Evolutionary conservation across 1,140 invertebrate genomes (phyloP), one percentile per base, ranked within the genome.

Genomic region (Polyergus mexicanus): DNA sequence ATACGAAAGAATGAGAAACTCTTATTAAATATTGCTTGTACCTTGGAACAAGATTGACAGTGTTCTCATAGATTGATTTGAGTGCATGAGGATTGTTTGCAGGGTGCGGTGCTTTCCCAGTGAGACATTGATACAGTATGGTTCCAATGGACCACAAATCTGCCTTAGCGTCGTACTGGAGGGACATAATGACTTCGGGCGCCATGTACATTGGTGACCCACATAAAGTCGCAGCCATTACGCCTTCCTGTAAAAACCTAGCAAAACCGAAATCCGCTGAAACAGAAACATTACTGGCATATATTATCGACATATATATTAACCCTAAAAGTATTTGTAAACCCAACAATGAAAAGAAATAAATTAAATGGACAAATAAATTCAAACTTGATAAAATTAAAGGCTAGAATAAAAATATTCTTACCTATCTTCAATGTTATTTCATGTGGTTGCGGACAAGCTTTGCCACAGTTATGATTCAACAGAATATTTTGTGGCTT

Each of bases 131-230:
- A 95, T 99, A 99, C 58, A 99, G 98, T 89, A 99, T 99, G 8
- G 99, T 99, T 68, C 99, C 99, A 86, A 99, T 96, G 86, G 98
- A 99, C 99, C 99, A 99, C 78, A 99, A 96, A 95, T 99, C 99
- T 60, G 99, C 99, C 96, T 99, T 99, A 19, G 99, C 99, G 95
- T 99, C 98, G 94, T 99, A 99, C 93, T 99, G 98, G 68, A 99
- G 95, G 2, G 99, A 99, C 99, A 99, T 99, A 89, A 99, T 99
- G 51, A 99, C 99, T 96, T 99, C 99, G 1, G 99, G 99, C 44
- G 99, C 99, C 99, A 99, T 99, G 92, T 99, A 99, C 99, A 99
- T 99, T 3, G 99, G 99, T 51, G 99, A 99, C 25, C 99, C 99
- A 95, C 99, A 99, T 3, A 99, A 95, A 51, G 99, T 99, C 66